These are phyloP conservation scores for Passerculus sandwichensis DNA, from an alignment of 2,797 vertebrate genomes.

Conservation along the genomic window DNA sequence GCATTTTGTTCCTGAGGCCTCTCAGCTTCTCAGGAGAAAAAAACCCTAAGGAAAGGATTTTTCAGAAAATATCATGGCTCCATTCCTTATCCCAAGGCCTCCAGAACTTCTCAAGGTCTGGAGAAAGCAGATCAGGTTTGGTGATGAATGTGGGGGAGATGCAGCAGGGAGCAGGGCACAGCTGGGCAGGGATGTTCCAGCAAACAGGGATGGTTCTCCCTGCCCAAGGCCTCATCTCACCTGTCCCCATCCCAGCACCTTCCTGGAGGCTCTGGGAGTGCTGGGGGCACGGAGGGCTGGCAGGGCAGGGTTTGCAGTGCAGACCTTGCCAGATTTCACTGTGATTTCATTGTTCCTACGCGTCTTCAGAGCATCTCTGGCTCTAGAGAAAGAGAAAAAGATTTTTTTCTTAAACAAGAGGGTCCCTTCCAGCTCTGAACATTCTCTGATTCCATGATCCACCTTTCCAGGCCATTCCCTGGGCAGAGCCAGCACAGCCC, in stretches of 20 bases:
- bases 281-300: background rate
- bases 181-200: background rate
- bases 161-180: background rate
- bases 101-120: background rate
- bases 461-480: background rate
- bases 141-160: background rate
- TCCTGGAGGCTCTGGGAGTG: background rate
- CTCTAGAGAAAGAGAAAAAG: background rate
- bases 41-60: no score
- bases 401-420: background rate
- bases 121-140: background rate
- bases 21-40: no score
- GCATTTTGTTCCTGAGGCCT: no score
- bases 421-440: background rate
- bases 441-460: background rate
- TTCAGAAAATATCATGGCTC: no score
- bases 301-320: background rate
- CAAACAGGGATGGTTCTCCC: background rate
- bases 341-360: background rate
- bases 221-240: background rate
- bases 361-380: background rate
- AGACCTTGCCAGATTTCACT: background rate
- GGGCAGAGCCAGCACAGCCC: accelerated
- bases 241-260: background rate
- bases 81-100: background rate